Evolutionary conservation across 2,888 invertebrate species (phyloP).

Genomic region (Ennomos erosarius): DNA sequence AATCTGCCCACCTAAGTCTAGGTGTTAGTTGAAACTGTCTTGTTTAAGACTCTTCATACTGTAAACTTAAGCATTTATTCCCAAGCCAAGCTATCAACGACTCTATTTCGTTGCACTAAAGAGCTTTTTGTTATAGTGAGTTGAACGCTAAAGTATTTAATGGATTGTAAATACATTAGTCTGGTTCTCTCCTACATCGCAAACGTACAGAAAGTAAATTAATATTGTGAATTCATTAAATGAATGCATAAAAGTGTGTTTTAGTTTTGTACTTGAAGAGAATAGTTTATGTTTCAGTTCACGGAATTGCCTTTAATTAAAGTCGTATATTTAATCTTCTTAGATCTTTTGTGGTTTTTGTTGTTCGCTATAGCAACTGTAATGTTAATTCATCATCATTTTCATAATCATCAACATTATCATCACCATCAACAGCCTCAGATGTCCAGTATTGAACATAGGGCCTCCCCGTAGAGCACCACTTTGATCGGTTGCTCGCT

Average conservation of each 20-base stretch:
- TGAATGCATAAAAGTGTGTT: conserved; percentile 21
- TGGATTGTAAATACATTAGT: conserved; percentile 59
- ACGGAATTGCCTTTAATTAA: no score
- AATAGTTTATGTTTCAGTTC: no score
- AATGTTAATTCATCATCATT: no score
- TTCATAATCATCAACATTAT: no score
- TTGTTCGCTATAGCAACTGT: no score
- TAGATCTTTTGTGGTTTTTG: no score
- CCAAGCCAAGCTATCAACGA: conserved; percentile 27
- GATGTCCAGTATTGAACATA: no score
- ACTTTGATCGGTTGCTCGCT: no score
- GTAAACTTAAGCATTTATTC: conserved; percentile 43
- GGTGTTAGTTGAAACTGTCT: conserved; percentile 59
- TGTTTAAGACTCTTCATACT: conserved; percentile 46
- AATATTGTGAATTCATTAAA: conserved; percentile 45
- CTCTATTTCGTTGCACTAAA: conserved; percentile 23
- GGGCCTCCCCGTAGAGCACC: no score
- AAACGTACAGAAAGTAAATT: conserved; percentile 50
- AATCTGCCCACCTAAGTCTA: conserved; percentile 56
- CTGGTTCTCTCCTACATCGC: conserved; percentile 42
- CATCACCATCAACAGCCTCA: no score
- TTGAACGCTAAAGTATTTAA: conserved; percentile 44
- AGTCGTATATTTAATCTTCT: no score
- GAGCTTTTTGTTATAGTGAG: conserved; percentile 25
- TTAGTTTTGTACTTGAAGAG: no score